These are phyloP conservation scores for Isichthys henryi DNA, from an alignment of 2,113 vertebrate species.

Conservation along the genomic window DNA sequence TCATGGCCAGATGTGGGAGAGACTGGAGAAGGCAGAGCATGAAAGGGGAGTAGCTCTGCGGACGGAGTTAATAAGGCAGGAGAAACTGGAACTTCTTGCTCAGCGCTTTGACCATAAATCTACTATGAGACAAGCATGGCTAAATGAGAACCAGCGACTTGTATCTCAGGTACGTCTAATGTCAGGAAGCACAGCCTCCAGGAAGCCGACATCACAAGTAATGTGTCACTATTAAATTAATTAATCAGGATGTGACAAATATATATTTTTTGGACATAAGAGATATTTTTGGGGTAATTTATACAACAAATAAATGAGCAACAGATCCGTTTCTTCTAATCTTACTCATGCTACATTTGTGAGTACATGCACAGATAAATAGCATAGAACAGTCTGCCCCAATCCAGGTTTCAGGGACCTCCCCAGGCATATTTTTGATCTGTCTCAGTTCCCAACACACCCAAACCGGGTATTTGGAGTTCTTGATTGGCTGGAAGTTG, in stretches of 20 bases:
- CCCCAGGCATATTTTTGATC: not conserved
- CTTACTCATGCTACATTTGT: not conserved
- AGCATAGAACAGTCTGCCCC: not conserved
- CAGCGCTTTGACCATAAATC: slow-evolving; percentile 94
- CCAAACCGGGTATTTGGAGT: not conserved
- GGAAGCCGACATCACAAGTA: not conserved
- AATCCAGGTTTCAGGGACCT: not conserved
- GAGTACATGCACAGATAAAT: not conserved
- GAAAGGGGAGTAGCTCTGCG: slow-evolving; percentile 80
- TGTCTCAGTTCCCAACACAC: not conserved
- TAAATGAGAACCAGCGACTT: slow-evolving; percentile 89
- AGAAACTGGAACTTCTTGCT: slow-evolving; percentile 86
- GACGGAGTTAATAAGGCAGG: slow-evolving; percentile 88
- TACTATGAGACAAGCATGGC: slow-evolving; percentile 88
- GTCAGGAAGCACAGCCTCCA: not conserved
- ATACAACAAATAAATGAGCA: not conserved
- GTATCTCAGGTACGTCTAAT: slow-evolving; percentile 77
- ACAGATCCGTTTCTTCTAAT: not conserved
- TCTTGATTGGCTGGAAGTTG: not conserved
- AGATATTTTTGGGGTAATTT: not conserved
- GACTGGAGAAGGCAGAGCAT: slow-evolving; percentile 88
- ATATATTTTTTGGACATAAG: not conserved
- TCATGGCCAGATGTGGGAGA: slow-evolving; percentile 70
- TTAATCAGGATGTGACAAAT: not conserved
- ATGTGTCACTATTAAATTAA: not conserved